phyloP scores from a whole-genome alignment of 2,888 invertebrate species.

The Saturnia pavonia region DNA sequence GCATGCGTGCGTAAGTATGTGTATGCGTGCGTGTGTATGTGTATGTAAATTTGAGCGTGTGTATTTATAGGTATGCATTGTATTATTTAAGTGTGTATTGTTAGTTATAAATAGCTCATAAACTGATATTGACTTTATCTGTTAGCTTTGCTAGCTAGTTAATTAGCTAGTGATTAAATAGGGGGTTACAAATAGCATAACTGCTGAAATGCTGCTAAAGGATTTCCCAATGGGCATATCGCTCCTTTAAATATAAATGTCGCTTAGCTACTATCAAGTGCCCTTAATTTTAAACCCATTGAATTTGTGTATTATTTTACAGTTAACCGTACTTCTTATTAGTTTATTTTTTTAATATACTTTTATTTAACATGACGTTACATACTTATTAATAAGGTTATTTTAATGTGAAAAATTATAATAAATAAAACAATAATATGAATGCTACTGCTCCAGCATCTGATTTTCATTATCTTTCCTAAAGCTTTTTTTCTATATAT shows the following conservation, averaged over 20 bases:
- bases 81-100: background rate
- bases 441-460: background rate
- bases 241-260: no score
- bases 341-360: background rate
- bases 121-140: no score
- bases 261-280: no score
- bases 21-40: no score
- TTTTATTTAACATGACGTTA: background rate
- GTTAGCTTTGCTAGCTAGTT: constrained; percentile 19
- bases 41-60: no score
- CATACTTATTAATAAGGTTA: background rate
- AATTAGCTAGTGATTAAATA: constrained; percentile 47
- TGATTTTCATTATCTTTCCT: background rate
- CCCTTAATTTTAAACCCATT: no score
- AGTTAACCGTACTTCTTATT: background rate
- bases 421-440: no score
- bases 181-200: no score
- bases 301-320: background rate
- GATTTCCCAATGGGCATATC: no score
- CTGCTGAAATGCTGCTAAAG: no score
- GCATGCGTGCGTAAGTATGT: no score
- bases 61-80: no score
- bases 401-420: background rate
- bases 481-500: background rate
- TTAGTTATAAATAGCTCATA: background rate